Percentiles rank a stretch among this genome's conserved stretches.
Conservation (phyloP, 1,140 invertebrate genomes). For the Neelides sp. region DNA sequence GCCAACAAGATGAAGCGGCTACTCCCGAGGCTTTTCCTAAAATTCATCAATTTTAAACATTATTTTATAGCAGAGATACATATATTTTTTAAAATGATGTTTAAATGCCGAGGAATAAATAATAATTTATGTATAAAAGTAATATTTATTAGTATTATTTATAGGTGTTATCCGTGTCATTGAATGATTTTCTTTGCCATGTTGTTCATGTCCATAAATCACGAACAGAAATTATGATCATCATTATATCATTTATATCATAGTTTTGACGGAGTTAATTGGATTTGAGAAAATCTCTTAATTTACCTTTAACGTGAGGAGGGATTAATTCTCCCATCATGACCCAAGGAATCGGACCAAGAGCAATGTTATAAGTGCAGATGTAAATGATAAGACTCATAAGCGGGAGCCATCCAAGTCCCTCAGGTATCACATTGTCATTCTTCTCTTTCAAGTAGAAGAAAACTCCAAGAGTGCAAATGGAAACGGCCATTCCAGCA, state of each 20-base stretch:
- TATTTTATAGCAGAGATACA: too few relatives aligned
- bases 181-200: too few relatives aligned
- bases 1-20: constrained; percentile 40
- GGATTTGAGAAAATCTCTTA: neutral
- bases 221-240: neutral
- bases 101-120: too few relatives aligned
- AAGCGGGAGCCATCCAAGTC: constrained; percentile 38
- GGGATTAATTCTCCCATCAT: constrained; percentile 60
- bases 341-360: constrained; percentile 64
- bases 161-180: too few relatives aligned
- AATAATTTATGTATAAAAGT: too few relatives aligned
- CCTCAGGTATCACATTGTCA: constrained; percentile 12
- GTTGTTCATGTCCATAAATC: too few relatives aligned
- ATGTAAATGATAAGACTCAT: constrained; percentile 40
- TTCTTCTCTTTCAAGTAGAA: constrained; percentile 29
- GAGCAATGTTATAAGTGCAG: constrained; percentile 39
- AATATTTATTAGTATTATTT: too few relatives aligned
- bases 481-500: constrained; percentile 30
- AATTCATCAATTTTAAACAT: too few relatives aligned
- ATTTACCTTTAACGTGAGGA: constrained; percentile 7
- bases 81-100: too few relatives aligned
- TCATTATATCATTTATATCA: neutral
- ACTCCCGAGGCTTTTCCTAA: constrained; percentile 39
- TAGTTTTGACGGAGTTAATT: too few relatives aligned
- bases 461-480: constrained; percentile 28